Evolutionary conservation across 2,113 vertebrate genomes (phyloP), one percentile per base, ranked within the genome.

Genomic region (Cygnus atratus): DNA sequence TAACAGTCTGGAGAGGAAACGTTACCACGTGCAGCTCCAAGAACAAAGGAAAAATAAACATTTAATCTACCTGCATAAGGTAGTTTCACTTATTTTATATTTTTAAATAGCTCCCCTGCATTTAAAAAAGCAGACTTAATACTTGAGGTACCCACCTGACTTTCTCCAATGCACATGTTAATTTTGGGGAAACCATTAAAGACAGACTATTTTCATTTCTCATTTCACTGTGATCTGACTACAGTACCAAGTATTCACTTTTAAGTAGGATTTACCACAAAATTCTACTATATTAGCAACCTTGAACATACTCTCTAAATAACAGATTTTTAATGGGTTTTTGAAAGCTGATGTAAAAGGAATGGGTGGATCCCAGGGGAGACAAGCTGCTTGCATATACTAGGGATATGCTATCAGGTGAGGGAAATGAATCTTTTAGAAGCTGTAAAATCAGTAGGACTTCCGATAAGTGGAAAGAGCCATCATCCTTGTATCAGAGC

Each of bases 271-370:
- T 72, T 87, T 92, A 81, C 63, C 65, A 75, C 61, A 44, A 67
- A 86, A 88, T 90, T 93, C 65, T 48, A 71, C 21, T 29, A 43
- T 31, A 71, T 75, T 22, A 82, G 77, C 80, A 89, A 91, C 58
- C 48, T 62, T 57, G 70, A 68, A 44, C 73, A 70, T n/a, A 41
- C 52, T 84, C 29, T 35, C 37, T 57, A 83, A 89, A 52, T 65
- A 77, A 88, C 39, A 68, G 57, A 43, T 52, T 87, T 94, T 77
- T 94, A 95, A 93, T 92, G 79, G 76, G 44, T 57, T 88, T 72
- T 31, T 11, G 54, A 86, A 37, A 93, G 35, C 76, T 87, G 52
- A 90, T 68, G 37, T 71, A 74, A 88, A 80, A 94, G 43, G 65
- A 25, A 92, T 63, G 66, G 57, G 76, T 63, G 26, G n/a, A 65